phyloP scores from a whole-genome alignment of 1,140 invertebrate genomes.

The Drosophila murphyi region DNA sequence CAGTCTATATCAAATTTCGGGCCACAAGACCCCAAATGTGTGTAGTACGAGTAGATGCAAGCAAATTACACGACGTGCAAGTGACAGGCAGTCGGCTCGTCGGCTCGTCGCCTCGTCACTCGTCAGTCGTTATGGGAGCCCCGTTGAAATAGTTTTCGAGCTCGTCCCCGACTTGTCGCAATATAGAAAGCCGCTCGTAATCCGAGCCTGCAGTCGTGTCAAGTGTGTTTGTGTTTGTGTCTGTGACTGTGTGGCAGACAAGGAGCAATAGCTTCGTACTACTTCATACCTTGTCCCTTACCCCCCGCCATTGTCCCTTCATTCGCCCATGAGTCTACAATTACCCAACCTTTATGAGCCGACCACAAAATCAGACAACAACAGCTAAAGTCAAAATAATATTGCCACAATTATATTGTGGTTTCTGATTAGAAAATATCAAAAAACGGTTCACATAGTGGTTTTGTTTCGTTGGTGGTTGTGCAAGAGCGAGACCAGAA shows the following conservation, averaged over 20 bases:
- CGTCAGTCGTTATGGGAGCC: slow-evolving; percentile 60
- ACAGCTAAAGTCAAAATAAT: slow-evolving; percentile 20
- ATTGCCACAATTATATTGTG: slow-evolving; percentile 67
- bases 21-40: slow-evolving; percentile 15
- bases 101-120: slow-evolving; percentile 39
- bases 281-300: slow-evolving; percentile 25
- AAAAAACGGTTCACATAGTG: slow-evolving; percentile 37
- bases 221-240: slow-evolving; percentile 55
- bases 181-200: slow-evolving; percentile 58
- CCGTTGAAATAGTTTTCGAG: slow-evolving; percentile 26
- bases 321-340: slow-evolving; percentile 22
- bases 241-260: slow-evolving; percentile 38
- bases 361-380: slow-evolving; percentile 56
- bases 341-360: slow-evolving; percentile 39
- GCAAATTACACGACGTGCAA: slow-evolving; percentile 43
- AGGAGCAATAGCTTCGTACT: slow-evolving; percentile 42
- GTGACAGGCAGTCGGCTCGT: neutral
- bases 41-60: slow-evolving; percentile 47
- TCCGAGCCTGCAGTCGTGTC: slow-evolving; percentile 72
- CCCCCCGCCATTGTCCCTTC: neutral
- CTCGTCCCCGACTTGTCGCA: slow-evolving; percentile 44
- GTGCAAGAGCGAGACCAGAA: slow-evolving; percentile 4
- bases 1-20: slow-evolving; percentile 75
- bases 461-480: slow-evolving; percentile 31
- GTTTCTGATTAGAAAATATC: slow-evolving; percentile 52